Evolutionary conservation across 2,888 invertebrate genomes (phyloP).

Genomic region (Exephanes ischioxanthus): DNA sequence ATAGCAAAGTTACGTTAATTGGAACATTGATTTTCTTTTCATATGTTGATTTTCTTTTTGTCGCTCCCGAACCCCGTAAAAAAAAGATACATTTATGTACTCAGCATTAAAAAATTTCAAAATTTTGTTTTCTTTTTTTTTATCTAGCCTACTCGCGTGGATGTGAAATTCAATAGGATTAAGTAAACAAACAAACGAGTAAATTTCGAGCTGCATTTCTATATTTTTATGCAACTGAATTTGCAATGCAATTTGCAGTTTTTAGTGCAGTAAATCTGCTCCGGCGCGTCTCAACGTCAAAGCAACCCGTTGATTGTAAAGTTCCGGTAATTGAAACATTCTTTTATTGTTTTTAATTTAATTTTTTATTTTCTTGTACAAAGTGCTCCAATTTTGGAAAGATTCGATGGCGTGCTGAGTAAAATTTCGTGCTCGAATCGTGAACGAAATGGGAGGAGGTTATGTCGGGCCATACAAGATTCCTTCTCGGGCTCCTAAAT

Average conservation of each 20-base stretch:
- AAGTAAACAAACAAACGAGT: background rate
- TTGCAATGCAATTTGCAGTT: background rate
- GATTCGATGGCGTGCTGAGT: background rate
- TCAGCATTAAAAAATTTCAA: background rate
- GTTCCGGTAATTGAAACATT: background rate
- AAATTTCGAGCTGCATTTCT: background rate
- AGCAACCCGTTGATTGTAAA: background rate
- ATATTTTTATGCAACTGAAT: background rate
- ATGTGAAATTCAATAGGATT: background rate
- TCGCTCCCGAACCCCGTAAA: too few relatives aligned
- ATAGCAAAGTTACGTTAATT: too few relatives aligned
- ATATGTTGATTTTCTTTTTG: too few relatives aligned
- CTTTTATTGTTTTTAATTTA: background rate
- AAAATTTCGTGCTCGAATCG: background rate
- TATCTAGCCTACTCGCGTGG: background rate
- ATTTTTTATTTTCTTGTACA: background rate
- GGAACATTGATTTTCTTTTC: too few relatives aligned
- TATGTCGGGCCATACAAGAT: background rate
- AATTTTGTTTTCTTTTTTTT: background rate
- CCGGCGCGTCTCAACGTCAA: background rate
- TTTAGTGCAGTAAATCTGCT: background rate
- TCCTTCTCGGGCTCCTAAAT: background rate
- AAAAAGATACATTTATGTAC: too few relatives aligned
- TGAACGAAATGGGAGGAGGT: background rate
- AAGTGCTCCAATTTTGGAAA: background rate